A percentile compares a stretch with the other conserved stretches of the same genome.
Evolutionary conservation across 2,888 invertebrate genomes (phyloP).

Genomic region (Hirtodrosophila confusa): DNA sequence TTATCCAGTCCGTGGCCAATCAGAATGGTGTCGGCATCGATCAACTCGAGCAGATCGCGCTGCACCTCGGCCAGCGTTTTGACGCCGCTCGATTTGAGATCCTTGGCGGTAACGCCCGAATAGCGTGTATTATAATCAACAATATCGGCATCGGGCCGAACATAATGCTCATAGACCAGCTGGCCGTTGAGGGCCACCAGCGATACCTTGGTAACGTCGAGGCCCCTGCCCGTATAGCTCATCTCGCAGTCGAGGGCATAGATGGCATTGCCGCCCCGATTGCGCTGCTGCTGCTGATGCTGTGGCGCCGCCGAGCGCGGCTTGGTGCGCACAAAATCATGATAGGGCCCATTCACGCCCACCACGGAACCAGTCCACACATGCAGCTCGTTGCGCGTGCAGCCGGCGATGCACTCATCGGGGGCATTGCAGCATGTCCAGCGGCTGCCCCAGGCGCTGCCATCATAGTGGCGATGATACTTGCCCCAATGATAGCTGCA

Average conservation of each 20-base stretch:
- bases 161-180: constrained; percentile 92
- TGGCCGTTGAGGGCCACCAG: constrained; percentile 90
- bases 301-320: neutral
- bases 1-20: constrained; percentile 98
- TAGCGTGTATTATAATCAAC: constrained; percentile 98
- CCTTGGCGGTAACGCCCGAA: constrained; percentile 93
- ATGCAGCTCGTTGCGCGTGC: constrained; percentile 88
- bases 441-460: constrained; percentile 36
- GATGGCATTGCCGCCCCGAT: constrained; percentile 81
- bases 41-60: constrained; percentile 91
- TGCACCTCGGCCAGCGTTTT: constrained; percentile 92
- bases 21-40: constrained; percentile 93
- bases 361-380: constrained; percentile 90
- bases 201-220: constrained; percentile 94
- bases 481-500: constrained; percentile 97
- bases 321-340: constrained; percentile 87
- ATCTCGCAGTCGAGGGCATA: constrained; percentile 98
- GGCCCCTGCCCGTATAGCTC: constrained; percentile 94
- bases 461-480: constrained; percentile 81
- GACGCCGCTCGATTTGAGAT: constrained; percentile 87
- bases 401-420: constrained; percentile 86
- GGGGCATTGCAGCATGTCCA: constrained; percentile 88
- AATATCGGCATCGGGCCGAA: constrained; percentile 92
- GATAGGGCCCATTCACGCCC: constrained; percentile 90
- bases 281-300: neutral